Base-by-base conservation (phyloP, 2,113 vertebrate genomes). In the Muntiacus reevesi region DNA sequence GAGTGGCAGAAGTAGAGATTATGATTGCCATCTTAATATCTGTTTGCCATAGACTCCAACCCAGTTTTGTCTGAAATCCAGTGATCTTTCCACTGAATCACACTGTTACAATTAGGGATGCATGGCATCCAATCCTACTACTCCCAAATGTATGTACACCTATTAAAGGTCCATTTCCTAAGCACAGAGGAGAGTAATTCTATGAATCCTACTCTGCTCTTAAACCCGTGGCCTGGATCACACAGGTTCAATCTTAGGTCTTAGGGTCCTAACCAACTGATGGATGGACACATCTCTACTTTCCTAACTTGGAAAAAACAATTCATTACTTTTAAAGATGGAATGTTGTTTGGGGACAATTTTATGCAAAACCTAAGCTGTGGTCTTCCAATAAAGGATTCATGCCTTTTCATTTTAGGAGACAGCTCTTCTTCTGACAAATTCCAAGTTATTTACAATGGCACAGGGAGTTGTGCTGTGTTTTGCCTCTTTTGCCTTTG, bases 321-420 rank as follows among this genome's bases (percentile, higher is more conserved):
- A 36, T 12, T 81, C 2, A 82, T 87, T 62, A 95, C 19, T 81
- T 83, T 79, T 91, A 85, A 87, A 84, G 45, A 85, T 59, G 27
- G 45, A 93, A 93, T 88, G 52, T 52, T 97, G 52, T 57, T 92
- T 87, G 4, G 43, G 36, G 52, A 79, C 30, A 91, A n/a, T 95
- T 96, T 91, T 92, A 50, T 96, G 19, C 83, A 94, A 96, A 93
- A 25, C 4, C 15, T 76, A 40, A 96, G 52, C 59, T 97, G 33
- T 95, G 87, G 78, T 82, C 54, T 93, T 95, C 27, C 47, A 21
- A 85, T 76, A 67, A 87, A 93, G 5, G 47, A 93, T 30, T 54
- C n/a, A 83, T 71, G n/a, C 28, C 60, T 92, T 97, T 95, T 71
- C 36, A 92, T 90, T 95, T 95, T 88, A 97, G 60, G 57, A 86